Conservation (phyloP, 2,888 invertebrate species). For the Mesochorus sp. region DNA sequence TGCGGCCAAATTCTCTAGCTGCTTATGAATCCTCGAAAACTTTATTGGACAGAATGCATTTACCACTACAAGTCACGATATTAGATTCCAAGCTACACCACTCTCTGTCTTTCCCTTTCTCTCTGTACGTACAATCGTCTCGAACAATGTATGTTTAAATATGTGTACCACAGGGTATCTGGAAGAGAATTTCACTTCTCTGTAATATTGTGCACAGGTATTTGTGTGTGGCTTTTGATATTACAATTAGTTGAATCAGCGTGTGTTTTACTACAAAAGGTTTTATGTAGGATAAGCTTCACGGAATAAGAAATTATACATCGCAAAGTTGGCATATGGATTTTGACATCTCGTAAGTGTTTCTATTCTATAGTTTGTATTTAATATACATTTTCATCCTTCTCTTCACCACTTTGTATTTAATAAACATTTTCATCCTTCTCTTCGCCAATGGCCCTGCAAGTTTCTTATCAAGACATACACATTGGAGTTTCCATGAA, state of each 20-base stretch:
- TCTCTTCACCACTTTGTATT: conserved; percentile 3
- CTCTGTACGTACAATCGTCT: background rate
- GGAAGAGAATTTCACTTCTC: conserved; percentile 32
- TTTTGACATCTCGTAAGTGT: conserved; percentile 1
- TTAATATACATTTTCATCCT: background rate
- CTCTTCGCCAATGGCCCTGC: background rate
- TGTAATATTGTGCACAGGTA: conserved; percentile 7
- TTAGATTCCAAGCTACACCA: conserved; percentile 69
- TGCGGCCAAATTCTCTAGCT: conserved; percentile 54
- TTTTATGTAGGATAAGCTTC: conserved; percentile 2
- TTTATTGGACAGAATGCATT: conserved; percentile 72
- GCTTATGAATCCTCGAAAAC: conserved; percentile 71
- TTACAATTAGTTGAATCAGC: conserved; percentile 19
- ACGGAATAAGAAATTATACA: conserved; percentile 25
- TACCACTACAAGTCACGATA: conserved; percentile 67
- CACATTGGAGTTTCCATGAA: conserved; percentile 51
- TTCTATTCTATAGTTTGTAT: conserved; percentile 12
- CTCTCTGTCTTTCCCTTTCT: background rate
- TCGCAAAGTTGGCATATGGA: background rate
- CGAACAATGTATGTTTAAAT: conserved; percentile 1
- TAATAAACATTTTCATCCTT: background rate
- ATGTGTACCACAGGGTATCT: conserved; percentile 30
- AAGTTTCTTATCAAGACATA: conserved; percentile 7
- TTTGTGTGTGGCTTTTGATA: background rate
- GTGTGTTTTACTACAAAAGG: background rate